Evolutionary conservation across 1,140 invertebrate genomes (phyloP), one percentile per base, ranked within the genome.

Genomic region (Orchestia grillus): DNA sequence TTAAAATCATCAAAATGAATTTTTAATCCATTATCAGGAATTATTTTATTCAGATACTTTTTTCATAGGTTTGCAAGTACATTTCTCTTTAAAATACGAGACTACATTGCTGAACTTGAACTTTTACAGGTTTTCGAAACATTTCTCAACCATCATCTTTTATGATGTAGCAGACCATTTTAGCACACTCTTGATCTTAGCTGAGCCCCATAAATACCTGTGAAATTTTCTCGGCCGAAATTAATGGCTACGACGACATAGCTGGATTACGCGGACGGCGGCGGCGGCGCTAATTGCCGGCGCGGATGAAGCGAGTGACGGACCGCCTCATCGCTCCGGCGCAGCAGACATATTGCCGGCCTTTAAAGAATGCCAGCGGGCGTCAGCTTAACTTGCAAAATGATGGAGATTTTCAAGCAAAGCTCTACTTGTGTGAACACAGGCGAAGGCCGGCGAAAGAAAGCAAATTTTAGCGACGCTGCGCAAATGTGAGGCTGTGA

Each of bases 221-320:
- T 42, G 88, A 91, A 91, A 91, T 91, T 91, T 91, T 91, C 88
- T 91, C 41, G 6, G 88, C 88, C 16, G 88, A 91, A 91, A 91
- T 91, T 91, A 91, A 91, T 91, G 88, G 88, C 19, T 43, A 44
- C 41, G 88, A 91, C 88, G 88, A 44, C 88, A 91, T 42, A 11
- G 44, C 41, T 8, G 88, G 88, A 91, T 91, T 91, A 91, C 88
- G 88, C 41, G 41, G 88, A 91, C 88, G 88, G 19, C 41, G 41
- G 41, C 88, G 15, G 88, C 41, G 88, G 41, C 88, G 41, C 44
- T 43, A 91, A 43, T 91, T 43, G 41, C 88, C 15, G 41, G 88
- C 41, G 88, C 88, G 88, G 88, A 91, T 91, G 88, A 91, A 91
- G 88, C 44, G 44, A 91, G 88, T 91, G 88, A 91, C 88, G 88